A percentile compares a stretch with the other conserved stretches of the same genome.
These are phyloP conservation scores for Eilema caniola DNA, from an alignment of 2,888 invertebrate genomes.

Conservation along the genomic window DNA sequence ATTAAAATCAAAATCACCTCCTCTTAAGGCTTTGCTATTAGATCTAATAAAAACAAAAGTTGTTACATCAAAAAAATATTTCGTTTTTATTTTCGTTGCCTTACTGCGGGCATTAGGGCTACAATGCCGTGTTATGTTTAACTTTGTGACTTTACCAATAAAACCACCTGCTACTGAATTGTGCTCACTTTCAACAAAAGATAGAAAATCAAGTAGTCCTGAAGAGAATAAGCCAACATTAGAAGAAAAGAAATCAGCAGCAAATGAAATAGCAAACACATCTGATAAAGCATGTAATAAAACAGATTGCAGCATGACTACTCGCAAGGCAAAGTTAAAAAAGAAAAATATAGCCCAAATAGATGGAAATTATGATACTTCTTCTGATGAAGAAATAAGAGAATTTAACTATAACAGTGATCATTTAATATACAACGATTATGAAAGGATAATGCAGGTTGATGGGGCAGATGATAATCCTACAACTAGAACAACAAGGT, in stretches of 20 bases:
- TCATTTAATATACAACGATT: slow-evolving; percentile 30
- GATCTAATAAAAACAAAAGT: slow-evolving; percentile 87
- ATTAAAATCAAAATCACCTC: slow-evolving; percentile 78
- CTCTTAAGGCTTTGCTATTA: slow-evolving; percentile 81
- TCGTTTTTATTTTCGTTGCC: slow-evolving; percentile 92
- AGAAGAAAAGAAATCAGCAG: slow-evolving; percentile 24
- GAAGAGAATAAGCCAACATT: background rate
- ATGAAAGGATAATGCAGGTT: slow-evolving; percentile 58
- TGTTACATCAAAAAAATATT: slow-evolving; percentile 89
- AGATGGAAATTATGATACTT: slow-evolving; percentile 84
- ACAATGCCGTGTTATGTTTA: slow-evolving; percentile 93
- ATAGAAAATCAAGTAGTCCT: slow-evolving; percentile 43
- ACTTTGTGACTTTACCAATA: slow-evolving; percentile 92
- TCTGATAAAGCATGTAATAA: slow-evolving; percentile 38
- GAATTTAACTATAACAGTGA: slow-evolving; percentile 73
- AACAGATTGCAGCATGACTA: slow-evolving; percentile 36
- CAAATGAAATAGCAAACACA: slow-evolving; percentile 25
- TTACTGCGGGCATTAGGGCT: slow-evolving; percentile 93
- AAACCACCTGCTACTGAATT: slow-evolving; percentile 89
- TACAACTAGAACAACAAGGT: slow-evolving; percentile 54
- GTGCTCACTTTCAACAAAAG: slow-evolving; percentile 85
- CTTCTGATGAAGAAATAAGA: slow-evolving; percentile 62
- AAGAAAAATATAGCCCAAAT: slow-evolving; percentile 80
- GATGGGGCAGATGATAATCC: slow-evolving; percentile 56
- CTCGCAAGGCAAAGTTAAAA: slow-evolving; percentile 49